phyloP scores from a whole-genome alignment of 2,888 invertebrate species.

The Rhyacophila evoluta region DNA sequence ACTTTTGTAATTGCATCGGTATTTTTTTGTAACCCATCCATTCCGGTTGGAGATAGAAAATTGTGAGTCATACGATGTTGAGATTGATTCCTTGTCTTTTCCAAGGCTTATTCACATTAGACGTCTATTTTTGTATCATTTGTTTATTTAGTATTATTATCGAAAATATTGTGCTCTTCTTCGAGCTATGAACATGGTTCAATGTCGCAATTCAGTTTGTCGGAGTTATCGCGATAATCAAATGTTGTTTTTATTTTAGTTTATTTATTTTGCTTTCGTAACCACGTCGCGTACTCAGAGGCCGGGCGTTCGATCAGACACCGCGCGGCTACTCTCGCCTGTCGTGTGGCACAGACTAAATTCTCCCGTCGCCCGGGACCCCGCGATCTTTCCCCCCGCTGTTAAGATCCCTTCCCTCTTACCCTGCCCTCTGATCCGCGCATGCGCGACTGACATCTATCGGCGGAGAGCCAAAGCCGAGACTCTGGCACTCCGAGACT shows the following conservation, averaged over 20 bases:
- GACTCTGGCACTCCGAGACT: conserved; percentile 1
- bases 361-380: conserved; percentile 40
- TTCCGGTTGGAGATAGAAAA: background rate
- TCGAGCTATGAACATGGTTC: conserved; percentile 10
- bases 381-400: conserved; percentile 52
- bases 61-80: background rate
- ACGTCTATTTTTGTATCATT: background rate
- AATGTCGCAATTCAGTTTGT: background rate
- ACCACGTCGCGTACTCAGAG: conserved; percentile 35
- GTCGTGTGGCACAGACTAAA: conserved; percentile 39
- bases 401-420: conserved; percentile 35
- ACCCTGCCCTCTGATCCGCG: conserved; percentile 40
- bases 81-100: background rate
- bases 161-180: background rate
- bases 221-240: background rate
- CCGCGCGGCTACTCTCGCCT: conserved; percentile 32
- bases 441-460: conserved; percentile 50
- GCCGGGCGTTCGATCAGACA: background rate
- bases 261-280: conserved; percentile 33
- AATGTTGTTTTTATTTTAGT: conserved; percentile 26
- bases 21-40: conserved; percentile 16
- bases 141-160: conserved; percentile 29
- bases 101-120: background rate
- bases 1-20: background rate
- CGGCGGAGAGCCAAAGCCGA: conserved; percentile 45